phyloP scores from a whole-genome alignment of 2,888 invertebrate genomes.

The Hirtodrosophila duncani region DNA sequence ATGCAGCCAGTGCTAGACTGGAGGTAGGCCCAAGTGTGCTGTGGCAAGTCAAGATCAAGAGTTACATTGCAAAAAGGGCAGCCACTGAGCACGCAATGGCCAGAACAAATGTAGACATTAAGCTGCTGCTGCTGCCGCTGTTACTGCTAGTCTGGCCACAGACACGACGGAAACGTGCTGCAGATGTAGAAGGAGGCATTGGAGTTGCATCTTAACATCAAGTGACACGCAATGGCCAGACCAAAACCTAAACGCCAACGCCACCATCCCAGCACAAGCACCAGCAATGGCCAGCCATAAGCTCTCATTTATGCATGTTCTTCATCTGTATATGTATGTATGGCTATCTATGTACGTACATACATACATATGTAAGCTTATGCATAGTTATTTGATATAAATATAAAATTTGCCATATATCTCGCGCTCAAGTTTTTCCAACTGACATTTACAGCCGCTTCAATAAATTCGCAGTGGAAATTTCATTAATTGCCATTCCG shows the following conservation, averaged over 20 bases:
- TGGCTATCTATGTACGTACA: conserved; percentile 20
- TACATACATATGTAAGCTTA: conserved; percentile 8
- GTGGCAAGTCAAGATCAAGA: conserved; percentile 2
- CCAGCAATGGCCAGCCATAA: conserved; percentile 22
- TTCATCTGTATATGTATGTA: too few species aligned
- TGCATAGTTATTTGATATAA: conserved; percentile 42
- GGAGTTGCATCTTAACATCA: conserved; percentile 39
- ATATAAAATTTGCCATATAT: conserved; percentile 56
- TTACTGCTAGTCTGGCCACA: conserved; percentile 28
- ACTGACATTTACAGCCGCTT: conserved; percentile 47
- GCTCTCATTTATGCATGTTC: too few species aligned
- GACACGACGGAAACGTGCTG: conserved; percentile 6
- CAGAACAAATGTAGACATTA: conserved; percentile 72
- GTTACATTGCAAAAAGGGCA: conserved; percentile 55
- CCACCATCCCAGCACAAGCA: conserved; percentile 5
- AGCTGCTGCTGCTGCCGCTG: too few species aligned
- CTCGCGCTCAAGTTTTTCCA: conserved; percentile 27
- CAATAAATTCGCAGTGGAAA: conserved; percentile 58
- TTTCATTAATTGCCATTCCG: conserved; percentile 63
- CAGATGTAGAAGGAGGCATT: conserved; percentile 1
- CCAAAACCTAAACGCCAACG: conserved; percentile 38
- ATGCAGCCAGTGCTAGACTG: conserved; percentile 24
- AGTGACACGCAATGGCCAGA: conserved; percentile 64
- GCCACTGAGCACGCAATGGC: conserved; percentile 64
- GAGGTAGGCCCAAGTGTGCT: conserved; percentile 6